Evolutionary conservation across 2,797 vertebrate species (phyloP).

Genomic region (Syngnathus rostellatus): DNA sequence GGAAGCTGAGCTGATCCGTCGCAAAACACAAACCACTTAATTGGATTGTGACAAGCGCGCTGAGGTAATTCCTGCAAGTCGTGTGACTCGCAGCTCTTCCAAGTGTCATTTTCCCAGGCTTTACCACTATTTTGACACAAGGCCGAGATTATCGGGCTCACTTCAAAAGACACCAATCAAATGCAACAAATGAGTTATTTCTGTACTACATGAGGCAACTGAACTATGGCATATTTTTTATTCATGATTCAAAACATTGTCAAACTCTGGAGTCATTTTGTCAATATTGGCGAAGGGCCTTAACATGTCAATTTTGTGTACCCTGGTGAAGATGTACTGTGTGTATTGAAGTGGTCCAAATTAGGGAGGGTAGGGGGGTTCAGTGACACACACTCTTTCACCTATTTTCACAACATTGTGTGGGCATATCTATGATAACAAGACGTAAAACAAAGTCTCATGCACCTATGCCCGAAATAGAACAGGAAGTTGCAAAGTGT

Average conservation of each 20-base stretch:
- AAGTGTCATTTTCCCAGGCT: constrained; percentile 42
- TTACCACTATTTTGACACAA: background rate
- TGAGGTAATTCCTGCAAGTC: constrained; percentile 45
- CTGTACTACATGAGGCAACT: no score
- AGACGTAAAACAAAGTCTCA: no score
- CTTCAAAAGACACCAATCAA: constrained; percentile 2
- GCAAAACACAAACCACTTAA: constrained; percentile 54
- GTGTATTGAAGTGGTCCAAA: no score
- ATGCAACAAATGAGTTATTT: background rate
- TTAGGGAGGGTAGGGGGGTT: no score
- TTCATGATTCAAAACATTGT: background rate
- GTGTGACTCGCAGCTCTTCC: constrained; percentile 34
- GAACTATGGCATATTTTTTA: background rate
- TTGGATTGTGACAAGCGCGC: constrained; percentile 60
- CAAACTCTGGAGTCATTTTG: background rate
- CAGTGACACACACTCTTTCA: no score
- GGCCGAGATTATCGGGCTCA: constrained; percentile 6
- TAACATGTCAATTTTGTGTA: background rate
- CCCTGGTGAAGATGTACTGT: background rate
- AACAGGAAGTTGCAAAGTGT: no score
- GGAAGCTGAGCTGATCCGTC: constrained; percentile 27
- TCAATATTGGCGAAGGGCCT: background rate
- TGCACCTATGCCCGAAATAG: no score
- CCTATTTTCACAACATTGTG: no score
- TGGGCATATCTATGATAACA: no score